Conservation (phyloP, 2,113 vertebrate genomes). For the Ctenomys sociabilis region DNA sequence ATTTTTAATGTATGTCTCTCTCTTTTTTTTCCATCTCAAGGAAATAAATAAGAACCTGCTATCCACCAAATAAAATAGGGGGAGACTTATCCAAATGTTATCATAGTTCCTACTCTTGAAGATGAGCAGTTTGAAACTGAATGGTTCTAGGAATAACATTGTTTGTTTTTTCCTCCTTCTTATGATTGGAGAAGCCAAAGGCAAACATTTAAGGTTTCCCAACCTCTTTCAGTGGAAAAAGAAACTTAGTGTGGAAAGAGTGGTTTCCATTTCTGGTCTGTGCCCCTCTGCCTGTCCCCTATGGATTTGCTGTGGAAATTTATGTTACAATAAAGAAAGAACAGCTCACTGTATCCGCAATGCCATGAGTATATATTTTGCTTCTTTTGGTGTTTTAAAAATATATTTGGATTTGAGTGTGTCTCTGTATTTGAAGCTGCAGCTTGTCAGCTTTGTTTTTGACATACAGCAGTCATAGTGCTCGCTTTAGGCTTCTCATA, state of each 20-base stretch:
- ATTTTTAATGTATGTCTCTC: background rate
- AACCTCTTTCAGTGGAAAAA: background rate
- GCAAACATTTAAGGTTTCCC: background rate
- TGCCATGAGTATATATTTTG: background rate
- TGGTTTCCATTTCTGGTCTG: background rate
- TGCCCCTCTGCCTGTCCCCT: background rate
- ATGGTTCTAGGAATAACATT: background rate
- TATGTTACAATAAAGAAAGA: conserved; percentile 1
- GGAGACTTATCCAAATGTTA: background rate
- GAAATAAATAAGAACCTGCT: background rate
- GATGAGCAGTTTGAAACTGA: background rate
- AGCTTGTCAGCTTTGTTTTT: conserved; percentile 51
- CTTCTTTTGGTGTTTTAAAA: conserved; percentile 14
- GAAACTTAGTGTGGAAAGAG: background rate
- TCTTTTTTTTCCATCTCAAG: background rate
- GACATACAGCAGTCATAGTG: conserved; percentile 39
- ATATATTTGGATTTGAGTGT: background rate
- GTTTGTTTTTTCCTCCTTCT: background rate
- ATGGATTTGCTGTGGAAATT: background rate
- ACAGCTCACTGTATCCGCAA: background rate
- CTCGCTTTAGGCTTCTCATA: conserved; percentile 60
- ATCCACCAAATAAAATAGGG: background rate
- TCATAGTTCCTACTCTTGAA: background rate
- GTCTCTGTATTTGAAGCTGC: conserved; percentile 24
- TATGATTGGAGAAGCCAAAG: background rate